A percentile compares a stretch with the other conserved stretches of the same genome.
Conservation (phyloP, 2,113 vertebrate species). For the Crotophaga sulcirostris region DNA sequence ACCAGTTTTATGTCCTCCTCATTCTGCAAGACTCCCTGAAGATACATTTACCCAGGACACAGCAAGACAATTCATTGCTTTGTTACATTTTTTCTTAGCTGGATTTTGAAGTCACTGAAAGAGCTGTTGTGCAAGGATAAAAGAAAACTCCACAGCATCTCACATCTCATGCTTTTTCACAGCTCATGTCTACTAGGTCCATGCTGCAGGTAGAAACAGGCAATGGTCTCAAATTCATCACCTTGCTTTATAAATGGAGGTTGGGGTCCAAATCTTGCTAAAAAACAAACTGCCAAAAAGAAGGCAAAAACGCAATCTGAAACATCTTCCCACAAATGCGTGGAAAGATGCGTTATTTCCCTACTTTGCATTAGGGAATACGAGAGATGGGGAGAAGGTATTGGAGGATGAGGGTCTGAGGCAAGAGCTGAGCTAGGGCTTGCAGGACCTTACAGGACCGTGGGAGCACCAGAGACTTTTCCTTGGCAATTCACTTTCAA, state of each 20-base stretch:
- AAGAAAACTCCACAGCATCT: not conserved
- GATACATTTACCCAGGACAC: not conserved
- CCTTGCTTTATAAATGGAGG: not conserved
- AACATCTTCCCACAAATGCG: too few relatives aligned
- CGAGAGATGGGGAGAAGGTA: not conserved
- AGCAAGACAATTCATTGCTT: not conserved
- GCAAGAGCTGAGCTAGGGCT: not conserved
- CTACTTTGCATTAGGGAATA: rapidly evolving
- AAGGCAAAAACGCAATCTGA: not conserved
- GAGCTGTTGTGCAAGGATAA: not conserved
- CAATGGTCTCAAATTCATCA: not conserved
- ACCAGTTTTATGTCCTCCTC: not conserved
- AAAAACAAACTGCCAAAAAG: not conserved
- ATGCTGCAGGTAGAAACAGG: not conserved
- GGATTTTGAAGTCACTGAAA: not conserved
- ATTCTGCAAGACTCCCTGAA: not conserved
- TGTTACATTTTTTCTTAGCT: not conserved
- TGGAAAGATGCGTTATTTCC: too few relatives aligned
- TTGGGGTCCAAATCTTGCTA: not conserved
- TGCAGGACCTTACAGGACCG: rapidly evolving
- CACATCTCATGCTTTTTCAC: not conserved
- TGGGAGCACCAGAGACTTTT: not conserved
- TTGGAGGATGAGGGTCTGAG: not conserved
- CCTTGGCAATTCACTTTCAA: not conserved
- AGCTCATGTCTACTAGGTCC: not conserved